Base-by-base conservation (phyloP, 2,113 vertebrate genomes). In the Paracanthobrama guichenoti region DNA sequence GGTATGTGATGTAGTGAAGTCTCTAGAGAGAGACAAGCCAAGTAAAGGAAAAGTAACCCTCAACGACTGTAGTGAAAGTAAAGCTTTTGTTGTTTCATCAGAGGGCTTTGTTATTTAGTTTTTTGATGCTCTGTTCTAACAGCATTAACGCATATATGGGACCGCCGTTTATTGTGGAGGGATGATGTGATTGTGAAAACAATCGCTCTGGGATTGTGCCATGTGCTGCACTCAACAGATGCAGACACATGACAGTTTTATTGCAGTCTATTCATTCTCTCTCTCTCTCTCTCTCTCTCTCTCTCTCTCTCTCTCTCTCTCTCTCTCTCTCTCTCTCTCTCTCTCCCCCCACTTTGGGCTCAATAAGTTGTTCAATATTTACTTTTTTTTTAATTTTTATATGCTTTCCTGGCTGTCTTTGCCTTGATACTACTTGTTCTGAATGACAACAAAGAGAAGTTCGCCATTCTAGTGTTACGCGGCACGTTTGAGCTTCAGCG, bases 71-170 rank as follows among this genome's bases (percentile, higher is more conserved):
- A 24, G 48, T 55, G 48, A 69, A 81, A 81, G 64, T 46, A 71
- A 71, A 71, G 59, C 35, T 79, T 42, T 59, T 79, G 77, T 66
- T 50, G n/a, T 66, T 80, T 80, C 16, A 22, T 42, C 26, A 42
- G 16, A 60, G 20, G 78, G 44, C 72, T 75, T 75, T 53, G 46
- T 22, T 13, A 26, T 44, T 20, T 2, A 24, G 35, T 28, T 48
- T 11, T 35, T n/a, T 35, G 0, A 59, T 79, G 39, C 14, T 18
- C 39, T 16, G 22, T 64, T 11, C 8, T 9, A 79, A 24, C 57
- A 64, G 20, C 35, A n/a, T 71, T 42, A 44, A 44, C n/a, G 2
- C 24, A 44, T 24, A n/a, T 46, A 69, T 10, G 5, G 16, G 7
- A 20, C 18, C 31, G 11, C 64, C 18, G 20, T 42, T n/a, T 42